These are phyloP conservation scores for Gymnogyps californianus DNA, from an alignment of 2,113 vertebrate genomes.

Conservation along the genomic window DNA sequence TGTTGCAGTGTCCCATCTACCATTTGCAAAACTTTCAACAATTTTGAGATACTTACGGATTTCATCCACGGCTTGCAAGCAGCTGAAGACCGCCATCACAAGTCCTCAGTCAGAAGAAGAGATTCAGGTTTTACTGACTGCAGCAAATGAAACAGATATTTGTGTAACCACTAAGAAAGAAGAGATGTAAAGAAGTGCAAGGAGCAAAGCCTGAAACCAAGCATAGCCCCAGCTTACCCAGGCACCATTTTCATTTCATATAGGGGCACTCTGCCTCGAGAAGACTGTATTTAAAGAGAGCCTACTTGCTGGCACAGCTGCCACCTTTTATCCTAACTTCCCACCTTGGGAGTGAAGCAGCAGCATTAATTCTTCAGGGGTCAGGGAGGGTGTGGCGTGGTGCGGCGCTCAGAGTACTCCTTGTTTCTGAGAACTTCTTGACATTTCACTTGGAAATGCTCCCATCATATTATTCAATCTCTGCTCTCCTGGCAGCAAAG, in stretches of 20 bases:
- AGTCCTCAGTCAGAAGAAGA: neutral
- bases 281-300: neutral
- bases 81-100: neutral
- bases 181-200: fast-evolving
- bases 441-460: neutral
- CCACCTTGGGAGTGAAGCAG: neutral
- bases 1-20: neutral
- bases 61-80: neutral
- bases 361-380: neutral
- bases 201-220: neutral
- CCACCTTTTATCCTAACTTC: neutral
- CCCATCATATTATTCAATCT: neutral
- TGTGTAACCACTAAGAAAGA: neutral
- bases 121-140: neutral
- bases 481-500: neutral
- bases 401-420: fast-evolving
- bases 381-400: neutral
- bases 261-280: fast-evolving
- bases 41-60: neutral
- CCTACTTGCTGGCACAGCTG: neutral
- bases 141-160: neutral
- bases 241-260: fast-evolving
- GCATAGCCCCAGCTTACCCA: fast-evolving
- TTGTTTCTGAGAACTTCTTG: neutral
- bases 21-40: neutral